phyloP scores from a whole-genome alignment of 2,888 invertebrate genomes.

The Drosophila phalerata region DNA sequence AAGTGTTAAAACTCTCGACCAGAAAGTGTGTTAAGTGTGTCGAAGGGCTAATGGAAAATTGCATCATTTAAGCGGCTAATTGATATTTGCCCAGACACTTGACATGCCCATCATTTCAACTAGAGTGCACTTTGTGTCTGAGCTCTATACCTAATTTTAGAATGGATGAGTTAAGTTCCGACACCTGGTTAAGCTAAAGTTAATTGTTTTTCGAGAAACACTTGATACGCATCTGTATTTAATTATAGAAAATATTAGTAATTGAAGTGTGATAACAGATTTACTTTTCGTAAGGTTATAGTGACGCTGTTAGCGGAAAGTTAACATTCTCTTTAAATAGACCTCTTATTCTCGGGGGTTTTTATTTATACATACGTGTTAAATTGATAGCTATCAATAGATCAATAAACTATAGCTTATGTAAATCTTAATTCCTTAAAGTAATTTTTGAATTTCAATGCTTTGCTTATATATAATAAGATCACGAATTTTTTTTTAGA shows the following conservation, averaged over 20 bases:
- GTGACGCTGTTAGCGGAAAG: neutral
- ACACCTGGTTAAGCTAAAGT: neutral
- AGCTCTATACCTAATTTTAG: slow-evolving; percentile 1
- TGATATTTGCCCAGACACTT: slow-evolving; percentile 43
- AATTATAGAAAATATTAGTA: neutral
- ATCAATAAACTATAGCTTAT: too few relatives aligned
- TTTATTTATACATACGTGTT: too few relatives aligned
- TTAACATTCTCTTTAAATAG: too few relatives aligned
- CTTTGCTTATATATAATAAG: neutral
- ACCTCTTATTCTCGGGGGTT: too few relatives aligned
- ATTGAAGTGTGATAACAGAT: neutral
- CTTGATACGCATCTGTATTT: neutral
- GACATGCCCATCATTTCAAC: slow-evolving; percentile 20
- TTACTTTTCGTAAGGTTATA: neutral
- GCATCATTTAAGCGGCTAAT: slow-evolving; percentile 31
- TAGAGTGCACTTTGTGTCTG: slow-evolving; percentile 18
- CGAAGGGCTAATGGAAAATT: slow-evolving; percentile 37
- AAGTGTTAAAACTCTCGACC: slow-evolving; percentile 68
- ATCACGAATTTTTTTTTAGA: neutral
- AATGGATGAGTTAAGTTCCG: neutral
- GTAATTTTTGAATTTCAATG: too few relatives aligned
- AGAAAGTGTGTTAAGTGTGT: slow-evolving; percentile 8
- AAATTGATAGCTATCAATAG: too few relatives aligned
- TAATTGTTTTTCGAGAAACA: neutral
- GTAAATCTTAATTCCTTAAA: too few relatives aligned